phyloP scores from a whole-genome alignment of 2,888 invertebrate genomes.

The Rotaria magnacalcarata region DNA sequence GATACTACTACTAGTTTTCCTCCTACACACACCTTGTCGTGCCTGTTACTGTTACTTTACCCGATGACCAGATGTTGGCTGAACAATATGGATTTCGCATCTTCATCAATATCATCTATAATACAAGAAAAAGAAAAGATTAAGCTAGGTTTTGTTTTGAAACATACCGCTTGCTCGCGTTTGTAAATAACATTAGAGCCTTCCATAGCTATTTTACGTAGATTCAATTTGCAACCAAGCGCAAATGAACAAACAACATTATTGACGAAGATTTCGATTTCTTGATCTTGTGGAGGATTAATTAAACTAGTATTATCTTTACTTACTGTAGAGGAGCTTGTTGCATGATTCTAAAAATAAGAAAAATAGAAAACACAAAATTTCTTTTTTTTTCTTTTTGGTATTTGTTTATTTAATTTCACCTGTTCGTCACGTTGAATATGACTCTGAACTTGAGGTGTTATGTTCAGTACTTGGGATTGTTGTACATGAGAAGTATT shows the following conservation, averaged over 20 bases:
- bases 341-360: neutral
- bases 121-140: constrained; percentile 34
- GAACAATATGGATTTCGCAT: constrained; percentile 86
- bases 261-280: constrained; percentile 68
- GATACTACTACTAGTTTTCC: constrained; percentile 5
- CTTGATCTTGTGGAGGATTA: constrained; percentile 5
- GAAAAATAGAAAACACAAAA: neutral
- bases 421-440: neutral
- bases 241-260: constrained; percentile 95
- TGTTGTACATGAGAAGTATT: neutral
- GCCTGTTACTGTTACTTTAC: constrained; percentile 88
- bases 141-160: neutral
- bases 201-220: constrained; percentile 83
- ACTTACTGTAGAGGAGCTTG: neutral
- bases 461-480: neutral
- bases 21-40: constrained; percentile 67
- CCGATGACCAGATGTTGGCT: constrained; percentile 96
- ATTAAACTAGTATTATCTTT: constrained; percentile 38
- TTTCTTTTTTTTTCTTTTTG: neutral
- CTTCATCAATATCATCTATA: constrained; percentile 91
- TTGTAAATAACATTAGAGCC: constrained; percentile 89
- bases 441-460: neutral
- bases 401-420: neutral
- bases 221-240: constrained; percentile 88
- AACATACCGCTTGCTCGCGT: constrained; percentile 75